A percentile compares a stretch with the other conserved stretches of the same genome.
These are phyloP conservation scores for Aethina tumida DNA, from an alignment of 1,140 invertebrate species.

Conservation along the genomic window DNA sequence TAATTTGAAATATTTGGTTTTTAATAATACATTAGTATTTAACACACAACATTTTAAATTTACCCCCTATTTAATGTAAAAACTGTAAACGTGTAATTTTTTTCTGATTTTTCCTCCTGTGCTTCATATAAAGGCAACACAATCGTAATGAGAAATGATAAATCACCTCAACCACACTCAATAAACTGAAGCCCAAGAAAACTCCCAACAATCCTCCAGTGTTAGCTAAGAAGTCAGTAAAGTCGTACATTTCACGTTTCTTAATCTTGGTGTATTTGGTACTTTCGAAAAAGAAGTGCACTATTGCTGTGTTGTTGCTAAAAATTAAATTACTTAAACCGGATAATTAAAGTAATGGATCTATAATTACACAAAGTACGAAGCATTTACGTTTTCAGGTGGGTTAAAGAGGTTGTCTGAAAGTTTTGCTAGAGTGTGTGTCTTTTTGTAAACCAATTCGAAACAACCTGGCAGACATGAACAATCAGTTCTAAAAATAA, in stretches of 20 bases:
- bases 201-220: constrained; percentile 64
- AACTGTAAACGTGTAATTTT: too few species aligned
- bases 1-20: too few species aligned
- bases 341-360: background rate
- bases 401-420: background rate
- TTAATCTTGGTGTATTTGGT: constrained; percentile 3
- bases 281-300: constrained; percentile 2
- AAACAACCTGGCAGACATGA: background rate
- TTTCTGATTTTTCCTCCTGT: too few species aligned
- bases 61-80: too few species aligned
- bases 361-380: too few species aligned
- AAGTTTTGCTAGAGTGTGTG: constrained; percentile 1
- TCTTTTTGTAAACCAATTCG: background rate
- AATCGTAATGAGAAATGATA: too few species aligned
- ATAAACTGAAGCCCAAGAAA: constrained; percentile 68
- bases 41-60: too few species aligned
- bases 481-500: constrained; percentile 3
- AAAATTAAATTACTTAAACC: constrained; percentile 1
- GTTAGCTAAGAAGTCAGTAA: constrained; percentile 34
- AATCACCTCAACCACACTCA: constrained; percentile 44
- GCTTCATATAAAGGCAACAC: too few species aligned
- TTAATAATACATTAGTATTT: too few species aligned
- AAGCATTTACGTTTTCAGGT: background rate
- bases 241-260: constrained; percentile 9
- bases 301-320: constrained; percentile 6